Conservation (phyloP, 2,797 vertebrate genomes). For the Eupleurogrammus muticus region DNA sequence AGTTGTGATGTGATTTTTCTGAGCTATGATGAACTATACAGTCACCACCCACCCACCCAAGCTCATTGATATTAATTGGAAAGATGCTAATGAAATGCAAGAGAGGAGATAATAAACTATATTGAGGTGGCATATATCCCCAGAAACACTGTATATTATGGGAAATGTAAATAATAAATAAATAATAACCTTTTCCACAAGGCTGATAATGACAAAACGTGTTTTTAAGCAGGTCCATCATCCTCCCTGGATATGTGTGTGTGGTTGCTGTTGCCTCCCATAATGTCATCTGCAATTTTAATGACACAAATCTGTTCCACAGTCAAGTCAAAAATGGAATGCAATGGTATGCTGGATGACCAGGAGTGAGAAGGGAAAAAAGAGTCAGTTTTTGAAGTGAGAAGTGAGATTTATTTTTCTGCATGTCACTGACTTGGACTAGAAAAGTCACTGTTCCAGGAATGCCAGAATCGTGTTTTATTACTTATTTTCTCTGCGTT, state of each 20-base stretch:
- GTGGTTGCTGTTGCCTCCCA: constrained; percentile 38
- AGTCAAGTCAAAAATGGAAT: constrained; percentile 16
- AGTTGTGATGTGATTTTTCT: no score
- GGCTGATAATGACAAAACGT: background rate
- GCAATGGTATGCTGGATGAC: background rate
- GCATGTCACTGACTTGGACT: background rate
- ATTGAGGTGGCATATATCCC: no score
- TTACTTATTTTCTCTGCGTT: constrained; percentile 1
- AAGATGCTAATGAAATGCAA: no score
- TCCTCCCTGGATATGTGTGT: background rate
- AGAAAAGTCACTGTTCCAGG: background rate
- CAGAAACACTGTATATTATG: no score
- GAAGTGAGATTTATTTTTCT: background rate
- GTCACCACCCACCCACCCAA: no score
- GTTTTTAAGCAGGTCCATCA: background rate
- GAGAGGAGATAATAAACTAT: no score
- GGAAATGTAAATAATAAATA: background rate
- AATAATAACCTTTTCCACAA: background rate
- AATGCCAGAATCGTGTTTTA: background rate
- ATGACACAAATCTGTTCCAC: constrained; percentile 51
- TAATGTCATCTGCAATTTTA: constrained; percentile 59
- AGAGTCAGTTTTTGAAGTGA: background rate
- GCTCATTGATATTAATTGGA: no score
- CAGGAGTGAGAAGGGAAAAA: background rate
- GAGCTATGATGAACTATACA: no score